phyloP scores from a whole-genome alignment of 2,797 vertebrate species.

The Graptemys geographica region DNA sequence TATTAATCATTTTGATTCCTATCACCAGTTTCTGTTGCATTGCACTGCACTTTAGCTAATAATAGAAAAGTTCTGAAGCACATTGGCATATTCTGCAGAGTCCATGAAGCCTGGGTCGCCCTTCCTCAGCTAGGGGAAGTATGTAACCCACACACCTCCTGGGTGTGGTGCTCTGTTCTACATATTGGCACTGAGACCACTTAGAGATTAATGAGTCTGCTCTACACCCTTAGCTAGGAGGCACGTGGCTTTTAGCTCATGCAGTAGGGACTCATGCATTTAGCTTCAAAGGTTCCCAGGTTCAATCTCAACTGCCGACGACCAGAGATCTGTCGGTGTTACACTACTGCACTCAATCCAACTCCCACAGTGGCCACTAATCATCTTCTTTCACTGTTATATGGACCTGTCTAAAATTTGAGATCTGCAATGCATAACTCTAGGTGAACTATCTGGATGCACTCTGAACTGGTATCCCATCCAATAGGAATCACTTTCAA shows the following conservation, averaged over 20 bases:
- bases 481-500: neutral
- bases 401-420: slow-evolving; percentile 33
- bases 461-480: neutral
- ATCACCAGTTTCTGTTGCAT: neutral
- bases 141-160: too few relatives aligned
- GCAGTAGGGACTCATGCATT: too few relatives aligned
- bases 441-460: neutral
- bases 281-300: too few relatives aligned
- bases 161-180: too few relatives aligned
- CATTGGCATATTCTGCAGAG: neutral
- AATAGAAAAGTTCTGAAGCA: neutral
- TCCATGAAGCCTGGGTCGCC: neutral
- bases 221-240: too few relatives aligned
- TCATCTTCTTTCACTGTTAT: neutral
- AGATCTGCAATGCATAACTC: neutral
- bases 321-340: too few relatives aligned
- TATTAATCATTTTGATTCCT: neutral
- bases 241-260: too few relatives aligned
- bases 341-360: slow-evolving; percentile 12
- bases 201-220: too few relatives aligned
- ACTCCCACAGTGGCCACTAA: slow-evolving; percentile 5
- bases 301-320: too few relatives aligned
- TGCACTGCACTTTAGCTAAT: neutral
- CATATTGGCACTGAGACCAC: too few relatives aligned
- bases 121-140: too few relatives aligned